A percentile compares a stretch with the other conserved stretches of the same genome.
Conservation (phyloP, 2,888 invertebrate species). For the Napeogenes inachia region DNA sequence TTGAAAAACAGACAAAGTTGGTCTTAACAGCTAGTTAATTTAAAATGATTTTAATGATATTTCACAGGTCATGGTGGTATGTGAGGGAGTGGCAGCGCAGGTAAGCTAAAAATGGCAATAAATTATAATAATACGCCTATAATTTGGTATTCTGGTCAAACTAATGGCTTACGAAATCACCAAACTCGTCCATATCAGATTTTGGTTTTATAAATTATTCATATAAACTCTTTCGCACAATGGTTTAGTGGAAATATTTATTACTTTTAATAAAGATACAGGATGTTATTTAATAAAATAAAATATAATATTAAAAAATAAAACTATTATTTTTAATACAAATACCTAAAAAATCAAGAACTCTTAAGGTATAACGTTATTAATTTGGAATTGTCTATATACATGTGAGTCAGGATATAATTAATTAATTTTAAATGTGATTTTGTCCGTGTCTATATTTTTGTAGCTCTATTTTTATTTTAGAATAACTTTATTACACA, state of each 20-base stretch:
- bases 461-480: too few species aligned
- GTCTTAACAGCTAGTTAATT: too few species aligned
- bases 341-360: too few species aligned
- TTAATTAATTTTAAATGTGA: too few species aligned
- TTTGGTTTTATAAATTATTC: constrained; percentile 63
- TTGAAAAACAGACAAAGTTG: too few species aligned
- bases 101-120: constrained; percentile 33
- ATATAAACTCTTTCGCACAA: constrained; percentile 54
- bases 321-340: too few species aligned
- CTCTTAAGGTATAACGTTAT: too few species aligned
- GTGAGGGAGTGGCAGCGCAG: constrained; percentile 6
- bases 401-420: too few species aligned
- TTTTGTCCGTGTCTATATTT: too few species aligned
- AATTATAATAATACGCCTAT: constrained; percentile 42
- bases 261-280: constrained; percentile 41
- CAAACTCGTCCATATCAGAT: constrained; percentile 54
- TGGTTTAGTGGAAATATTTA: constrained; percentile 60
- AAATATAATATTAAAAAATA: not conserved
- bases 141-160: constrained; percentile 47
- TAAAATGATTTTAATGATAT: not conserved
- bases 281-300: constrained; percentile 20
- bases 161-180: constrained; percentile 64
- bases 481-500: too few species aligned
- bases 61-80: not conserved
- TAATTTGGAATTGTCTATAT: too few species aligned